phyloP scores from a whole-genome alignment of 2,113 vertebrate genomes.

The Herpailurus yagouaroundi region DNA sequence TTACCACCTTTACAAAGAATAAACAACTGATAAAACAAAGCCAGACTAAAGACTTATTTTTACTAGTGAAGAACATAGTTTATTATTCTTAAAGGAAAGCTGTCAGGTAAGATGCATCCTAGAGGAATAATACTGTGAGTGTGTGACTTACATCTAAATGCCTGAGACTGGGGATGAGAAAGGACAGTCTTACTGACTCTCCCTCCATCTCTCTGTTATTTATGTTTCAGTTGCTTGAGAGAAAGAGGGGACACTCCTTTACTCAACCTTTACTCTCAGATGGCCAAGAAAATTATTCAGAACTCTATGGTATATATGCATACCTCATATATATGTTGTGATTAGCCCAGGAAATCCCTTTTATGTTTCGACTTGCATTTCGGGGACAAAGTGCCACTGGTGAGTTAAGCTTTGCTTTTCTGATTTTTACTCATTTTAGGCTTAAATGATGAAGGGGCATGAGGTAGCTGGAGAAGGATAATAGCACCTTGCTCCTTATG shows the following conservation, averaged over 20 bases:
- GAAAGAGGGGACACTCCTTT: background rate
- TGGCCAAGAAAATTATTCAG: background rate
- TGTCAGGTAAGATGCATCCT: conserved; percentile 16
- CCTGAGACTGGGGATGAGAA: background rate
- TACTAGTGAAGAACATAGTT: conserved; percentile 24
- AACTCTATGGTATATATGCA: background rate
- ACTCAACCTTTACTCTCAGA: background rate
- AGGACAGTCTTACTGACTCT: background rate
- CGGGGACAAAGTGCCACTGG: background rate
- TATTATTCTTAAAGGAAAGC: conserved; percentile 54
- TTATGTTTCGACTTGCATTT: background rate
- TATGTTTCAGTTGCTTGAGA: background rate
- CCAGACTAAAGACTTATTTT: conserved; percentile 48
- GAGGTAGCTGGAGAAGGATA: background rate
- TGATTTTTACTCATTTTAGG: background rate
- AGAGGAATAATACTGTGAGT: background rate
- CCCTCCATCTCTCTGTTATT: background rate
- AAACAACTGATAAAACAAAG: conserved; percentile 51
- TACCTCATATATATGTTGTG: background rate
- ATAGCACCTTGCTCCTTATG: conserved; percentile 5
- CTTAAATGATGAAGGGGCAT: background rate
- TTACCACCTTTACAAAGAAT: conserved; percentile 48
- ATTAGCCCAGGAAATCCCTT: background rate
- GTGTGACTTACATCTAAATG: background rate
- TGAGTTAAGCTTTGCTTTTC: background rate